Evolutionary conservation across 2,113 vertebrate genomes (phyloP).

Genomic region (Pantherophis guttatus): DNA sequence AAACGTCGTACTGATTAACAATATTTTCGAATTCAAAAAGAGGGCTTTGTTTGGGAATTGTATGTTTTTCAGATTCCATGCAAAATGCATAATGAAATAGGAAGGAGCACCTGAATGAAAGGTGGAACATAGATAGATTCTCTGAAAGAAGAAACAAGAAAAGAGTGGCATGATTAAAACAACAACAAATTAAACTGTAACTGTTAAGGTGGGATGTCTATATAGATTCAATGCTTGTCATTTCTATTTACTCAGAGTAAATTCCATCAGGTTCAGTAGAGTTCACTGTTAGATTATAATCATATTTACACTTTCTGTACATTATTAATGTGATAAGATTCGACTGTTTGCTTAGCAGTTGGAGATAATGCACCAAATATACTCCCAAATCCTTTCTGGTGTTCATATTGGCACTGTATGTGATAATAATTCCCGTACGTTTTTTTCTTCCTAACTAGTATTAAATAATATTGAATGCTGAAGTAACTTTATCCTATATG

Average conservation of each 20-base stretch:
- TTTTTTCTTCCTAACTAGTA: background rate
- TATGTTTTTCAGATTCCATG: background rate
- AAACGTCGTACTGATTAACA: background rate
- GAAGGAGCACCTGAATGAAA: background rate
- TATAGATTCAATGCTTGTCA: background rate
- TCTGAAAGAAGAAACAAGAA: background rate
- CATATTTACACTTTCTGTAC: background rate
- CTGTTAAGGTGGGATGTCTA: background rate
- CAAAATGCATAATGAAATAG: background rate
- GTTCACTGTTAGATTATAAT: background rate
- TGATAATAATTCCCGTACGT: background rate
- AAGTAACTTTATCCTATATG: background rate
- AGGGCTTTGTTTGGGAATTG: background rate
- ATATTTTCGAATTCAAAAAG: background rate
- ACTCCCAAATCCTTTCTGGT: background rate
- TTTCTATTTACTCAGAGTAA: background rate
- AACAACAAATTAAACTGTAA: background rate
- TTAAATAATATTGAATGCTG: rapidly evolving
- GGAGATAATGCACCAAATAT: background rate
- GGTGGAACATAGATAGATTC: background rate
- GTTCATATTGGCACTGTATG: background rate
- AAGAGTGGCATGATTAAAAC: background rate
- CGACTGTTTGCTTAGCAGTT: background rate
- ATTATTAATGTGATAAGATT: background rate
- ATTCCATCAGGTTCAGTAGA: background rate